A percentile compares a stretch with the other conserved stretches of the same genome.
Evolutionary conservation across 2,888 invertebrate species (phyloP).

Genomic region (Drepanosiphum platanoidis): DNA sequence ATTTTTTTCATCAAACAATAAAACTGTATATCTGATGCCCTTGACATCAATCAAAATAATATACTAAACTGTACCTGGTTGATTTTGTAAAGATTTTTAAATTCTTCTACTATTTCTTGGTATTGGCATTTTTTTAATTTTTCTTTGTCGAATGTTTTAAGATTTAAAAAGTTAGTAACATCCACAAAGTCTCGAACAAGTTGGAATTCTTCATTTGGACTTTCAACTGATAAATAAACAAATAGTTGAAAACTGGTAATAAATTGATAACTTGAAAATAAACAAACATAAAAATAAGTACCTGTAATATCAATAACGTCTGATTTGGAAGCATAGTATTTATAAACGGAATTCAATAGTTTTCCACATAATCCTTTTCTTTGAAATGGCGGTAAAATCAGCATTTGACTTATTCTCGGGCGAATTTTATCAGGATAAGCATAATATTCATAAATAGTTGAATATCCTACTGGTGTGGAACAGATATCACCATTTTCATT

Average conservation of each 20-base stretch:
- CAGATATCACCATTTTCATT: conserved; percentile 72
- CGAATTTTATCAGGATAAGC: conserved; percentile 88
- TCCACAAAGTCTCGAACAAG: conserved; percentile 91
- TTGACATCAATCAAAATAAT: too few relatives aligned
- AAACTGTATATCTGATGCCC: too few relatives aligned
- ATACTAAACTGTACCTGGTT: too few relatives aligned
- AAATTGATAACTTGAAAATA: conserved; percentile 5
- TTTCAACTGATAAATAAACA: conserved; percentile 80
- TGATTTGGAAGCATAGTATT: conserved; percentile 69
- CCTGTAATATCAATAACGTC: conserved; percentile 79
- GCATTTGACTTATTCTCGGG: conserved; percentile 91
- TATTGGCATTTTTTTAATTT: conserved; percentile 79
- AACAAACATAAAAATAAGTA: conserved; percentile 66
- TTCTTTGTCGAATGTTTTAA: conserved; percentile 76
- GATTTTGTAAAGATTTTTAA: conserved; percentile 76
- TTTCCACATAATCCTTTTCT: conserved; percentile 84
- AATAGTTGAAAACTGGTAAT: conserved; percentile 26
- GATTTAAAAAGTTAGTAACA: conserved; percentile 75
- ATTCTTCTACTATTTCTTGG: conserved; percentile 80
- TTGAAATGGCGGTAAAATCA: conserved; percentile 93
- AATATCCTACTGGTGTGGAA: conserved; percentile 86
- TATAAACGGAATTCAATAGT: conserved; percentile 75
- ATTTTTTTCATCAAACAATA: too few relatives aligned
- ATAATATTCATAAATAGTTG: conserved; percentile 93
- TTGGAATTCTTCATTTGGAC: conserved; percentile 91